Conservation (phyloP, 2,888 invertebrate genomes). For the Crioceris asparagi region DNA sequence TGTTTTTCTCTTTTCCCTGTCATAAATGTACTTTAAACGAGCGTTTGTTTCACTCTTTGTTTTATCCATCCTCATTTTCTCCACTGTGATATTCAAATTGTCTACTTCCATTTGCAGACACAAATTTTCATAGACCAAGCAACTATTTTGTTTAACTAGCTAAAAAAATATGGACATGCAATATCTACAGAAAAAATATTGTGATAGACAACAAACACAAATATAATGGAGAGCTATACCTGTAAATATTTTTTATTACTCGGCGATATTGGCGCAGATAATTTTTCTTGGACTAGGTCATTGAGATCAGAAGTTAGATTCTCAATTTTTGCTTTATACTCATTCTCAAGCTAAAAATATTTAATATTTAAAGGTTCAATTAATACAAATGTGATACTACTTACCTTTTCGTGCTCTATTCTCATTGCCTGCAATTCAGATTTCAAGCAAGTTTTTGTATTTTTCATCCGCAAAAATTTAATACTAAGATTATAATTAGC, state of each 20-base stretch:
- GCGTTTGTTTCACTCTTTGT: conserved; percentile 29
- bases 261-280: conserved; percentile 29
- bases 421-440: conserved; percentile 29
- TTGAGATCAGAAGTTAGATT: conserved; percentile 28
- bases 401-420: conserved; percentile 29
- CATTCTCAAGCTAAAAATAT: conserved; percentile 27
- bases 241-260: conserved; percentile 37
- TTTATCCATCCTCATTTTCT: conserved; percentile 25
- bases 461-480: conserved; percentile 37
- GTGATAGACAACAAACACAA: background rate
- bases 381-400: background rate
- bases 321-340: conserved; percentile 30
- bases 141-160: conserved; percentile 36
- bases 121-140: conserved; percentile 36
- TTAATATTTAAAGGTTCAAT: background rate
- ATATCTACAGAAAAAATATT: background rate
- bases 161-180: conserved; percentile 15
- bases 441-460: conserved; percentile 33
- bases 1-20: conserved; percentile 3
- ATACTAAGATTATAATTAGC: conserved; percentile 38
- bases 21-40: conserved; percentile 24
- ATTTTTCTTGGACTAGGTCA: conserved; percentile 28
- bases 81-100: conserved; percentile 26
- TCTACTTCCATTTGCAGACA: conserved; percentile 34
- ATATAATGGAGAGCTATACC: conserved; percentile 21